Evolutionary conservation across 1,140 invertebrate genomes (phyloP).

Genomic region (Cydia pomonella): DNA sequence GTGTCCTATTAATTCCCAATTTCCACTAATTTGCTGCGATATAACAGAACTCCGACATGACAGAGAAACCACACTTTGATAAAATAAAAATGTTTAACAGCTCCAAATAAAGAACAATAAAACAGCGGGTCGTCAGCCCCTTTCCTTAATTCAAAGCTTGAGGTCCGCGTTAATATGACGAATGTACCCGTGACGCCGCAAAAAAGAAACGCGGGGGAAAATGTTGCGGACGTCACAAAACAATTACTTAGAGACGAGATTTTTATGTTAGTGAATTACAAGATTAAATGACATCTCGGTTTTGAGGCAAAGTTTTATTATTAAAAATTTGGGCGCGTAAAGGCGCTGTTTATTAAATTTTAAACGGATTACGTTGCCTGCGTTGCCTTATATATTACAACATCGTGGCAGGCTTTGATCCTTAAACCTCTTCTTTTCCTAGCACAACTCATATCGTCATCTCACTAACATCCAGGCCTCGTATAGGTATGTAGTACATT

Average conservation of each 20-base stretch:
- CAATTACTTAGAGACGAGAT: conserved; percentile 6
- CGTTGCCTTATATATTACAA: not conserved
- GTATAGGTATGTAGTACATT: no score
- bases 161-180: conserved; percentile 20
- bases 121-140: not conserved
- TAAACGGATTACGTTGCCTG: not conserved
- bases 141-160: not conserved
- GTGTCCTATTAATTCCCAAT: no score
- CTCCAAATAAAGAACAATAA: not conserved
- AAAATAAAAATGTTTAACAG: not conserved
- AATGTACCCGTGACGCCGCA: not conserved
- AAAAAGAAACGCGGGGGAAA: conserved; percentile 15
- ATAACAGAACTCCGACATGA: no score
- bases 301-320: not conserved
- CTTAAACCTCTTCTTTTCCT: no score
- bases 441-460: no score
- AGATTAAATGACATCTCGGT: conserved; percentile 7
- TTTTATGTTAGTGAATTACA: conserved; percentile 5
- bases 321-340: not conserved
- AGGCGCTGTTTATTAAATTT: not conserved
- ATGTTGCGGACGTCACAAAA: not conserved
- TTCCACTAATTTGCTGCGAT: no score
- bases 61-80: not conserved
- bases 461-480: no score
- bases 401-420: no score